A percentile compares a stretch with the other conserved stretches of the same genome.
phyloP scores from a whole-genome alignment of 37 sponge, comb jelly and placozoan genomes.

The Corticium candelabrum region DNA sequence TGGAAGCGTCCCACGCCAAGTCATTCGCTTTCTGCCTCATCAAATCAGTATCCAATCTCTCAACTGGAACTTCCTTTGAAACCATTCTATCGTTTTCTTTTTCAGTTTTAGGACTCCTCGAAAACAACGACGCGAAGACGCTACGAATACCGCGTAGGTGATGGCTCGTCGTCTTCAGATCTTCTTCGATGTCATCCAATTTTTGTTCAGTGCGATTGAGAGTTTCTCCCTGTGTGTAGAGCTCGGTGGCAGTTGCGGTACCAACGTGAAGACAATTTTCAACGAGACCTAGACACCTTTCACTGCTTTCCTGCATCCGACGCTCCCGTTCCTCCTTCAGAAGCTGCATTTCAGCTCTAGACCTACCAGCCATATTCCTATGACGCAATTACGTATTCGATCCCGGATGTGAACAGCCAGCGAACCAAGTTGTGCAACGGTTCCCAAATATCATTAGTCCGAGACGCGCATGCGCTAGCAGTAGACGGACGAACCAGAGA shows the following conservation, averaged over 20 bases:
- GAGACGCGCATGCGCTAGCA: too few relatives aligned
- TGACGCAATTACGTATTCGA: too few relatives aligned
- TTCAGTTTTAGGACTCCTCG: neutral
- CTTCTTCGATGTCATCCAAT: constrained; percentile 7
- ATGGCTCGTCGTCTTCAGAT: neutral
- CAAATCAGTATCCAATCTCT: neutral
- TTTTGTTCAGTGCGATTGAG: neutral
- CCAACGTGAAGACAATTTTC: neutral
- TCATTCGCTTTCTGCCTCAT: neutral
- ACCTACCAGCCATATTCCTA: too few relatives aligned
- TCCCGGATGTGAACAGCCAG: too few relatives aligned
- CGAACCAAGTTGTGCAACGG: too few relatives aligned
- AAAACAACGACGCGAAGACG: neutral
- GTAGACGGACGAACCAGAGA: too few relatives aligned
- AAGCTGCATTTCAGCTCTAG: too few relatives aligned
- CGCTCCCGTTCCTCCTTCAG: too few relatives aligned
- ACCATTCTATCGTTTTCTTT: neutral
- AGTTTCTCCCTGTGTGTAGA: neutral
- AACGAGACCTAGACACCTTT: neutral
- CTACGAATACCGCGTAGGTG: neutral
- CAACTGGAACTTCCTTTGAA: neutral
- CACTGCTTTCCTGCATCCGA: neutral
- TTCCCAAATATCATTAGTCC: too few relatives aligned
- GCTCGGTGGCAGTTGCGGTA: neutral
- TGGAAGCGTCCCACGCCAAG: constrained; percentile 12